Base-by-base conservation (phyloP, 2,888 invertebrate genomes). In the Crossocerus cetratus region DNA sequence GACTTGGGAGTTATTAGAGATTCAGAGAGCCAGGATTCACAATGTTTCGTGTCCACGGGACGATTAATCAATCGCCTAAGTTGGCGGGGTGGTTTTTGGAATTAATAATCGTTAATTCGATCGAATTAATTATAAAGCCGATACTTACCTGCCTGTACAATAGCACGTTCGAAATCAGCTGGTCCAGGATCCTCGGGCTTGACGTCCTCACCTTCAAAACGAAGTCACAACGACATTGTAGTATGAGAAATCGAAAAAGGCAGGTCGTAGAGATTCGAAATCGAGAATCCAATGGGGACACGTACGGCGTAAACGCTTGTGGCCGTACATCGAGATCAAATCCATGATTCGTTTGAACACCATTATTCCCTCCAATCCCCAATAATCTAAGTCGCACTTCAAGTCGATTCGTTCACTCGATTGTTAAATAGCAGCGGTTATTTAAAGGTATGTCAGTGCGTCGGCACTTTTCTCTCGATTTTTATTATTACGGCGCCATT, bases 101-200 rank as follows among this genome's bases (percentile, higher is more conserved):
- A n/a, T n/a, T n/a, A n/a, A n/a, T n/a, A n/a, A n/a, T n/a, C n/a
- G n/a, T n/a, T 32, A 32, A 32, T 32, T 32, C 5, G 11, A 32
- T 8, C 32, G 5, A 32, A 11, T 8, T 32, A 32, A 32, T 32
- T 1, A 32, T 0, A 32, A 32, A 32, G 11, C 16, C 13, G 16
- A n/a, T 61, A 53, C 70, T 71, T 72, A 87, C 88, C 88, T 72
- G 88, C 77, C 49, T 83, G 78, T 69, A 68, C 74, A 45, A 89
- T 89, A 23, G 89, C 89, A 45, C 72, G 76, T 79, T 89, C 89
- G 45, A 89, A 89, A 83, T 87, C 83, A 67, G 81, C 88, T 49
- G 88, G 86, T 58, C 83, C 83, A 58, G 71, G 55, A 62, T 81
- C 86, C 77, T 79, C 78, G 72, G 72, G 64, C 78, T 81, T 84